Evolutionary conservation across 1,140 invertebrate genomes (phyloP).

Genomic region (Amphibalanus amphitrite): DNA sequence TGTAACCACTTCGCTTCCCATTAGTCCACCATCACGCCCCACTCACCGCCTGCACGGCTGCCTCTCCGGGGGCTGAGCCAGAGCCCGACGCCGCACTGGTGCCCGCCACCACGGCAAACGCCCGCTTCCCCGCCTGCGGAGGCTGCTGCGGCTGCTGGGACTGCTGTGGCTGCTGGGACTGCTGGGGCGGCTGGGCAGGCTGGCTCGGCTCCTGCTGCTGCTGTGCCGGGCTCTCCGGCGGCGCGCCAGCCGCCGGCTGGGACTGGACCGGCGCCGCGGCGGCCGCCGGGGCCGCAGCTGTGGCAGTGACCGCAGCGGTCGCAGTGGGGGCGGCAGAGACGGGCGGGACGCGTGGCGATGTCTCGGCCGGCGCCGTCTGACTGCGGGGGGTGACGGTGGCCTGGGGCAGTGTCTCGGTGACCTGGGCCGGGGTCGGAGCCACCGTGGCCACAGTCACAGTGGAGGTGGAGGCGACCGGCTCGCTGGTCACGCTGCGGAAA

Average conservation of each 20-base stretch:
- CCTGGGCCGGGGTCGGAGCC: slow-evolving; percentile 9
- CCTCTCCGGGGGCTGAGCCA: not conserved
- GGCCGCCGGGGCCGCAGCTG: slow-evolving; percentile 16
- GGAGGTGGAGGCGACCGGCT: slow-evolving; percentile 3
- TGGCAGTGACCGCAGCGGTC: slow-evolving; percentile 14
- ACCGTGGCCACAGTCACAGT: slow-evolving; percentile 7
- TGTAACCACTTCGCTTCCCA: too few species aligned
- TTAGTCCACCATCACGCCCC: too few species aligned
- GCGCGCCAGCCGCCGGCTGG: too few species aligned
- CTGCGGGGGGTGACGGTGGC: slow-evolving; percentile 17
- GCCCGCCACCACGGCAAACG: slow-evolving; percentile 3
- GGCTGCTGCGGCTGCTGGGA: slow-evolving; percentile 6
- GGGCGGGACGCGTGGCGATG: slow-evolving; percentile 22
- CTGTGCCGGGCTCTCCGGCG: too few species aligned
- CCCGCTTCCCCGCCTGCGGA: slow-evolving; percentile 17
- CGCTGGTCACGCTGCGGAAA: slow-evolving; percentile 2
- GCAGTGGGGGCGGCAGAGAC: slow-evolving; percentile 10
- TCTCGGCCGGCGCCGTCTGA: slow-evolving; percentile 15
- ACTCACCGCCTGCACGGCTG: not conserved
- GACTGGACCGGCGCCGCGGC: not conserved
- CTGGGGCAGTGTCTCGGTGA: slow-evolving; percentile 18
- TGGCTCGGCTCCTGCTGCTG: too few species aligned
- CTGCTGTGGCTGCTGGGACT: too few species aligned
- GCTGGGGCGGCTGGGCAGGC: too few species aligned
- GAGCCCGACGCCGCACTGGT: not conserved